phyloP scores from a whole-genome alignment of 1,140 invertebrate species.

The Goniozus legneri region DNA sequence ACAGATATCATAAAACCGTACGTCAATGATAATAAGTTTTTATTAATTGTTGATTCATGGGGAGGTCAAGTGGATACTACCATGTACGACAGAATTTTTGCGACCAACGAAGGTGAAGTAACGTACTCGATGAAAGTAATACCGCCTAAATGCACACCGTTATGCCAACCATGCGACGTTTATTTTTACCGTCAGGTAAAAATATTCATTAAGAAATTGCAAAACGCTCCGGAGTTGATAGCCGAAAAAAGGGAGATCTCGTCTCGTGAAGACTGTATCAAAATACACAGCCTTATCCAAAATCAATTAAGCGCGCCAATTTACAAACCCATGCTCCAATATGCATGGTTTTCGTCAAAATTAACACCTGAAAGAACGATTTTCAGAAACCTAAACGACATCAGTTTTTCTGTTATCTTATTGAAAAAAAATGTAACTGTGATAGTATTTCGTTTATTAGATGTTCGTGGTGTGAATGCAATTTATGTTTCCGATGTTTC shows the following conservation, averaged over 20 bases:
- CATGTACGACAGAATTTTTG: constrained; percentile 13
- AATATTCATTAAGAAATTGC: constrained; percentile 14
- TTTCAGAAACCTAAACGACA: constrained; percentile 1
- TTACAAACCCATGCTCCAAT: constrained; percentile 13
- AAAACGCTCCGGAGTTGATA: constrained; percentile 10
- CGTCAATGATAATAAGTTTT: constrained; percentile 16
- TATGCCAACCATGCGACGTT: constrained; percentile 22
- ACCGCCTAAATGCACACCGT: constrained; percentile 21
- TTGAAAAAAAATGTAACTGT: too few relatives aligned
- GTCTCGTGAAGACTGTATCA: constrained; percentile 10
- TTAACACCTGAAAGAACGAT: constrained; percentile 5
- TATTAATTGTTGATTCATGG: constrained; percentile 23
- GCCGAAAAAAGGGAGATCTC: constrained; percentile 3
- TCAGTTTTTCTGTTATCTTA: neutral
- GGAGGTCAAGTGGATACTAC: constrained; percentile 12
- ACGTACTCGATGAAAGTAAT: constrained; percentile 20
- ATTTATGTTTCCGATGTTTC: too few relatives aligned
- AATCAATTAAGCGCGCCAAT: constrained; percentile 12
- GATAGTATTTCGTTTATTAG: too few relatives aligned
- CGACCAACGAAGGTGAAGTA: constrained; percentile 1
- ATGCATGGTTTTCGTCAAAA: constrained; percentile 14
- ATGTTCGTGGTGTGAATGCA: too few relatives aligned
- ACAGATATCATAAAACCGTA: constrained; percentile 12
- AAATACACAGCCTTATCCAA: constrained; percentile 17
- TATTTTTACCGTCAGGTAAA: constrained; percentile 25